A percentile compares a stretch with the other conserved stretches of the same genome.
These are phyloP conservation scores for Aplodontia rufa DNA, from an alignment of 2,113 vertebrate species.

Conservation along the genomic window DNA sequence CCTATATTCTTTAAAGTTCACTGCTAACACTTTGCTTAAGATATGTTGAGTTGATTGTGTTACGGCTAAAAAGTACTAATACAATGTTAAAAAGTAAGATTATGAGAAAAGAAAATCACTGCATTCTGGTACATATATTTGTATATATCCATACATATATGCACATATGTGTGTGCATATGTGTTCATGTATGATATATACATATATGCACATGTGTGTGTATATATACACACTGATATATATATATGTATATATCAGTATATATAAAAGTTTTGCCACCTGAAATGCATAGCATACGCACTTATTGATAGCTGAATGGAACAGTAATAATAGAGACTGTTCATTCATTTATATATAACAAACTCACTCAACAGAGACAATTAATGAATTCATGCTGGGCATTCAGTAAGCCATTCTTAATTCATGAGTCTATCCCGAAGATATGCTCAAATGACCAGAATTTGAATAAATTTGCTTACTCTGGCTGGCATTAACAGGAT, in stretches of 20 bases:
- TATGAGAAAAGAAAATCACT: too few relatives aligned
- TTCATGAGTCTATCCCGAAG: neutral
- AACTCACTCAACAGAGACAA: neutral
- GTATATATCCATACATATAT: too few relatives aligned
- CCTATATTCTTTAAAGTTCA: neutral
- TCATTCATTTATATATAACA: neutral
- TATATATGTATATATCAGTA: too few relatives aligned
- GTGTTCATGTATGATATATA: too few relatives aligned
- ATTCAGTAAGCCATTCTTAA: neutral
- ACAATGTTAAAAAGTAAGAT: neutral
- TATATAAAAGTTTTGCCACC: neutral
- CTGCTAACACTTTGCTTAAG: neutral
- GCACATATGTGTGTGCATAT: too few relatives aligned
- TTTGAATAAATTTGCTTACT: constrained; percentile 34
- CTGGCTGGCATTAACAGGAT: constrained; percentile 33
- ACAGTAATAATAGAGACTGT: neutral
- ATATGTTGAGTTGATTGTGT: neutral
- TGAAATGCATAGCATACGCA: neutral
- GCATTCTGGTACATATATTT: too few relatives aligned
- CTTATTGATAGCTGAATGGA: neutral
- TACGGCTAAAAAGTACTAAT: neutral
- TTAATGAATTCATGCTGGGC: constrained; percentile 14
- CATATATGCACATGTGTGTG: too few relatives aligned
- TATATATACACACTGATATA: too few relatives aligned
- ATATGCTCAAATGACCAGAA: neutral